These are phyloP conservation scores for Oenanthe oenanthe DNA, from an alignment of 2,113 vertebrate species.

Conservation along the genomic window DNA sequence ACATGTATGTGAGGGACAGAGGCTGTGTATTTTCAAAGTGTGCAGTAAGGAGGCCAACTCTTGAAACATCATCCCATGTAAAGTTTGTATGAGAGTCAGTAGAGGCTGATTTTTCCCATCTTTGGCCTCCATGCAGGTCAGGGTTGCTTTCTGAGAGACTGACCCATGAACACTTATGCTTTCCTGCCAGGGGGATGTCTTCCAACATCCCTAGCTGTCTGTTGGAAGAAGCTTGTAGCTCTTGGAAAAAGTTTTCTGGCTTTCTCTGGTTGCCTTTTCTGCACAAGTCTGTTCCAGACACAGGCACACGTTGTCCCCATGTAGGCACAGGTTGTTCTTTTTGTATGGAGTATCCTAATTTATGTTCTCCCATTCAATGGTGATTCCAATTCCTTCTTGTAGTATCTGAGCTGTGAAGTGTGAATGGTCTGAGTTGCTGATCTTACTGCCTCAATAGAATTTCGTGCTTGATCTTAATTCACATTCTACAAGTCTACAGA, in stretches of 20 bases:
- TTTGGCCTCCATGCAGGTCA: background rate
- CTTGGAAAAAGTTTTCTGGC: background rate
- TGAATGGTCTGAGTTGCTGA: background rate
- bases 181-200: background rate
- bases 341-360: background rate
- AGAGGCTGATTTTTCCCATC: background rate
- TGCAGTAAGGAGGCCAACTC: background rate
- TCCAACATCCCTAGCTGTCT: background rate
- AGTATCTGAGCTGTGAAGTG: background rate
- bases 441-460: background rate
- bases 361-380: background rate
- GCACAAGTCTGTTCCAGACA: background rate
- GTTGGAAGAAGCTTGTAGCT: background rate
- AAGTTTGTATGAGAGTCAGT: background rate
- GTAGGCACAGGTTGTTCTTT: background rate
- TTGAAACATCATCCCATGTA: background rate
- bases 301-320: background rate
- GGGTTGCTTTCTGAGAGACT: background rate
- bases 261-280: background rate
- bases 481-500: background rate
- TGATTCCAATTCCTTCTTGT: background rate
- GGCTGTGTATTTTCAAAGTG: background rate
- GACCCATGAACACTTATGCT: background rate
- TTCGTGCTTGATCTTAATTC: background rate
- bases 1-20: background rate